These are phyloP conservation scores for Betta splendens DNA, from an alignment of 2,797 vertebrate species.

Conservation along the genomic window DNA sequence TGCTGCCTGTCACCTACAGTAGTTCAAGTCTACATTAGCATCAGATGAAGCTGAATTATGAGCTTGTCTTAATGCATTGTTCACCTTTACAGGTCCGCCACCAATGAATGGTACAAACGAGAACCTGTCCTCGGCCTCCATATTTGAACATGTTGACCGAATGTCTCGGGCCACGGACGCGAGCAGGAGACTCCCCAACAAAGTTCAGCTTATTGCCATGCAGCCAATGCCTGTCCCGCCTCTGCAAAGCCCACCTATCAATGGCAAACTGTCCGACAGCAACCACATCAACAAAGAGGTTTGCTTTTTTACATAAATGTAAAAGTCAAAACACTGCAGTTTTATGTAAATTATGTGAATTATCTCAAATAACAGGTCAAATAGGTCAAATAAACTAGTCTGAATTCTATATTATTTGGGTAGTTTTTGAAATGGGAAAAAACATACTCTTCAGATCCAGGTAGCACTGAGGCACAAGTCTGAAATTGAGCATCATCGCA, in stretches of 20 bases:
- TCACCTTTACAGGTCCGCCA: conserved; percentile 82
- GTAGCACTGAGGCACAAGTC: conserved; percentile 96
- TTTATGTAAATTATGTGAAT: too few species aligned
- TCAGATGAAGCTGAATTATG: not conserved
- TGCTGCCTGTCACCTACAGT: conserved; percentile 29
- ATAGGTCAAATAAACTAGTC: too few species aligned
- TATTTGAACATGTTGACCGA: conserved; percentile 96
- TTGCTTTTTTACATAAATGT: not conserved
- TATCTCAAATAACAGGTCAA: too few species aligned
- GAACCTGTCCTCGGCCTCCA: conserved; percentile 91
- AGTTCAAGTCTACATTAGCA: conserved; percentile 18
- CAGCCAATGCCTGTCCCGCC: conserved; percentile 92
- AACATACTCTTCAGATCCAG: conserved; percentile 84
- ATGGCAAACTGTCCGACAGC: conserved; percentile 84
- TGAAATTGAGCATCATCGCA: conserved; percentile 97
- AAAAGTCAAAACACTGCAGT: not conserved
- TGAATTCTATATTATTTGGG: not conserved
- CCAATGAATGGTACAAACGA: conserved; percentile 80
- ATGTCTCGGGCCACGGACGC: conserved; percentile 88
- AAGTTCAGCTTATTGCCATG: conserved; percentile 99
- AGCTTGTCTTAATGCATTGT: not conserved
- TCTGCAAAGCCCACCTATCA: conserved; percentile 76
- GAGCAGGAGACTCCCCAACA: conserved; percentile 87
- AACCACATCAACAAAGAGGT: conserved; percentile 97
- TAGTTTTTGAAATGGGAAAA: not conserved